Base-by-base conservation (phyloP, 2,113 vertebrate species). In the Amblyornis subalaris region DNA sequence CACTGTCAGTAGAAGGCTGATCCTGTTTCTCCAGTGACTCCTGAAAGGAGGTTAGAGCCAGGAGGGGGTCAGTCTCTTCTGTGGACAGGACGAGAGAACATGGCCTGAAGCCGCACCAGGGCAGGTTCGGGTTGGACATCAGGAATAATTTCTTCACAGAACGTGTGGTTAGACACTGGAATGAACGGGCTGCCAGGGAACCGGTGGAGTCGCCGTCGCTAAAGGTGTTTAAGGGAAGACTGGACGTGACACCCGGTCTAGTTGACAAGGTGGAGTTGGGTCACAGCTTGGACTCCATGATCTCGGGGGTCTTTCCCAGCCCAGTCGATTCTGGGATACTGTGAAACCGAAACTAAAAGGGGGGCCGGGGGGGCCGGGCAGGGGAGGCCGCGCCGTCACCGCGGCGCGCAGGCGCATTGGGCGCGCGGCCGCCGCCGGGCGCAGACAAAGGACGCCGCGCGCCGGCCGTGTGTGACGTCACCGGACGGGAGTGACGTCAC, bases 231-330 rank as follows among this genome's bases (percentile, higher is more conserved):
- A 15, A 18, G 40, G 17, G 10, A 25, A 8, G 7, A 8, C 24
- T 11, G 47, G n/a, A 14, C 17, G 13, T 21, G 47, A 12, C 40
- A 29, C 2, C 2, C 14, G 5, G n/a, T 11, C 7, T 20, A 10
- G 12, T 2, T 20, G 47, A 1, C 33, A 9, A 1, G 17, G 6
- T 1, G 31, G 33, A 7, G 44, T 1, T 18, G 1, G 5, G 17
- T 28, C 2, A 15, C 29, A 2, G 7, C 7, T 2, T 0, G 11
- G 5, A 20, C n/a, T 5, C 10, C 11, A 2, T 0, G 31, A 0
- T 17, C 6, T 2, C 12, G n/a, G 17, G 4, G 21, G 3, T 22
- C 6, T 19, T 8, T 38, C 47, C n/a, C 25, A 5, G 1, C 2
- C 5, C 42, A 1, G 1, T 1, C 17, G 7, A 26, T 42, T 7